Conservation (phyloP, 2,797 vertebrate species). For the Neopelma chrysocephalum region DNA sequence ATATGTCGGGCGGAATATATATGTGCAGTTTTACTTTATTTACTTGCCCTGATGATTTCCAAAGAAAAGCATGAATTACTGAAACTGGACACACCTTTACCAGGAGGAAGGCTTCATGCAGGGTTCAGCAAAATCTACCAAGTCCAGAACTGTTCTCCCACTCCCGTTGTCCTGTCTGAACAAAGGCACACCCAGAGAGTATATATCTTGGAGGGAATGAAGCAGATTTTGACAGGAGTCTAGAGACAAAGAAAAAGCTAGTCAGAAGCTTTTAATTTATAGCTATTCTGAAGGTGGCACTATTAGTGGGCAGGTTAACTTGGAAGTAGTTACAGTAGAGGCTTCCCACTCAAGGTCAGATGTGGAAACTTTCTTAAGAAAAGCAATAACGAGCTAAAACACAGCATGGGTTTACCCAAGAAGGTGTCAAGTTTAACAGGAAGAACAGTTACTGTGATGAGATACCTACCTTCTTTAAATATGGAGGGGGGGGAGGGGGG, state of each 20-base stretch:
- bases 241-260: not conserved
- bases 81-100: slow-evolving; percentile 5
- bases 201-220: not conserved
- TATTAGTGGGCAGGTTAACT: not conserved
- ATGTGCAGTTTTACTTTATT: not conserved
- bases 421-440: not conserved
- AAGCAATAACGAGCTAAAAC: not conserved
- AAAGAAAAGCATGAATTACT: not conserved
- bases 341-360: not conserved
- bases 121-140: not conserved
- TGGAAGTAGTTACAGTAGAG: not conserved
- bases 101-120: not conserved
- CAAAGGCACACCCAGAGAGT: not conserved
- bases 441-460: not conserved
- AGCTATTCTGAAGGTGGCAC: not conserved
- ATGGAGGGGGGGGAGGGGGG: rapidly evolving
- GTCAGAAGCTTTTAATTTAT: not conserved
- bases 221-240: not conserved
- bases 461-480: not conserved
- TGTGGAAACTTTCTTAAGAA: not conserved
- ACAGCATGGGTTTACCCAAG: not conserved
- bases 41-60: not conserved
- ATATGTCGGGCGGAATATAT: not conserved
- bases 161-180: not conserved
- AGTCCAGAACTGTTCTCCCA: not conserved